Evolutionary conservation across 2,113 vertebrate genomes (phyloP).

Genomic region (Pangasianodon hypophthalmus): DNA sequence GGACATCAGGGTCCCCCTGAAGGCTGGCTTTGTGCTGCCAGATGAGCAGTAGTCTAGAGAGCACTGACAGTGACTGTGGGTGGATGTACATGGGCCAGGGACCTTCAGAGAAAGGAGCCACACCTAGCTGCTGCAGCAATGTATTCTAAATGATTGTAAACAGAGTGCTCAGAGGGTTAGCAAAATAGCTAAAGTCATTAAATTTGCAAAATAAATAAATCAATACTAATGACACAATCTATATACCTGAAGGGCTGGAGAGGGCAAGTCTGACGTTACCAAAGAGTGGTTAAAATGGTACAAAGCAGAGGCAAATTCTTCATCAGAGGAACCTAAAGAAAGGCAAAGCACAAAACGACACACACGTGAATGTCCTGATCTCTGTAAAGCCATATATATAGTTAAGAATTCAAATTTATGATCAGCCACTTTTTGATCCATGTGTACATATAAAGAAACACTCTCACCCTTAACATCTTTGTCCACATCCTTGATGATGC

Average conservation of each 20-base stretch:
- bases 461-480: slow-evolving; percentile 91
- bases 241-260: slow-evolving; percentile 89
- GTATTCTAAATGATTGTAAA: slow-evolving; percentile 79
- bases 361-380: background rate
- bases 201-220: background rate
- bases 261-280: slow-evolving; percentile 96
- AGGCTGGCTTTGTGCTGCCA: slow-evolving; percentile 93
- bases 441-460: background rate
- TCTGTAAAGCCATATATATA: background rate
- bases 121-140: slow-evolving; percentile 91
- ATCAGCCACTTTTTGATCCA: background rate
- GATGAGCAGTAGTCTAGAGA: slow-evolving; percentile 90
- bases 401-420: background rate
- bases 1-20: slow-evolving; percentile 91
- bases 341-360: background rate
- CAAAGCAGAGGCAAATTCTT: slow-evolving; percentile 92
- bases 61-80: slow-evolving; percentile 91
- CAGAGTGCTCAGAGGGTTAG: background rate
- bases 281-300: slow-evolving; percentile 98
- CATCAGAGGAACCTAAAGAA: slow-evolving; percentile 86
- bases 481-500: slow-evolving; percentile 98
- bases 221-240: background rate
- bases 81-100: slow-evolving; percentile 96
- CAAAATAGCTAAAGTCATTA: background rate
- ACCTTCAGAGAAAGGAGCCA: slow-evolving; percentile 92